phyloP scores from a whole-genome alignment of 92 coral and sea anemone genomes.

The Blastomussa wellsi region DNA sequence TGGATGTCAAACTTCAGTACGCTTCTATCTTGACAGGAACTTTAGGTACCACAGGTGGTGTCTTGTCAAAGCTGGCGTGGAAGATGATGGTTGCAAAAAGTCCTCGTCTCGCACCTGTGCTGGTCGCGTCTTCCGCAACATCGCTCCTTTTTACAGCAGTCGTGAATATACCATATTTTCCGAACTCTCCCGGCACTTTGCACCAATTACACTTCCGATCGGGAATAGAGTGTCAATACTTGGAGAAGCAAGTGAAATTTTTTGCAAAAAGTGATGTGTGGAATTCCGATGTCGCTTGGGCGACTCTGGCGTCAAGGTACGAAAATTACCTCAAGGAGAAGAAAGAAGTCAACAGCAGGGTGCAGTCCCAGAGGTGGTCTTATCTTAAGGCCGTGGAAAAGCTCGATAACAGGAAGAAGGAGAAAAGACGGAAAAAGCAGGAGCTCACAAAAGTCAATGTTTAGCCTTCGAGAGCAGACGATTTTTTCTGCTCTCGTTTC shows the following conservation, averaged over 20 bases:
- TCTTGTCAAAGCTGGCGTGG: slow-evolving; percentile 16
- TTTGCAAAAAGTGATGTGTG: slow-evolving; percentile 15
- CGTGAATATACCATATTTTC: not conserved
- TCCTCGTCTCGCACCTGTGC: slow-evolving; percentile 17
- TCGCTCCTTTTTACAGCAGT: not conserved
- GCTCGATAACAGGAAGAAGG: slow-evolving; percentile 9
- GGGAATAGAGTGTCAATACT: slow-evolving; percentile 26
- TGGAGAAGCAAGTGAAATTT: slow-evolving; percentile 13
- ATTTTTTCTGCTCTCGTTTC: no score
- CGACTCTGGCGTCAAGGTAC: slow-evolving; percentile 9
- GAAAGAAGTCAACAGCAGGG: slow-evolving; percentile 15
- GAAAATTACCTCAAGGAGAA: slow-evolving; percentile 15
- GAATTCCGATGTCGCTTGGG: slow-evolving; percentile 4
- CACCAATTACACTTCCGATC: slow-evolving; percentile 10
- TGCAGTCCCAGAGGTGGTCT: slow-evolving; percentile 25
- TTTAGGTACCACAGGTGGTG: slow-evolving; percentile 9
- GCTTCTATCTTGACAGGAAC: not conserved
- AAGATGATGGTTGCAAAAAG: not conserved
- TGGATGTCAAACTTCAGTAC: slow-evolving; percentile 7
- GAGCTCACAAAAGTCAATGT: not conserved
- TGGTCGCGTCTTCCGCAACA: slow-evolving; percentile 7
- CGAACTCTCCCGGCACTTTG: slow-evolving; percentile 4
- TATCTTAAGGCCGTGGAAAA: slow-evolving; percentile 19
- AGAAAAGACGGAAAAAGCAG: slow-evolving; percentile 3
- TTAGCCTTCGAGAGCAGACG: no score